Base-by-base conservation (phyloP, 2,888 invertebrate genomes). In the Drosophila siamana region DNA sequence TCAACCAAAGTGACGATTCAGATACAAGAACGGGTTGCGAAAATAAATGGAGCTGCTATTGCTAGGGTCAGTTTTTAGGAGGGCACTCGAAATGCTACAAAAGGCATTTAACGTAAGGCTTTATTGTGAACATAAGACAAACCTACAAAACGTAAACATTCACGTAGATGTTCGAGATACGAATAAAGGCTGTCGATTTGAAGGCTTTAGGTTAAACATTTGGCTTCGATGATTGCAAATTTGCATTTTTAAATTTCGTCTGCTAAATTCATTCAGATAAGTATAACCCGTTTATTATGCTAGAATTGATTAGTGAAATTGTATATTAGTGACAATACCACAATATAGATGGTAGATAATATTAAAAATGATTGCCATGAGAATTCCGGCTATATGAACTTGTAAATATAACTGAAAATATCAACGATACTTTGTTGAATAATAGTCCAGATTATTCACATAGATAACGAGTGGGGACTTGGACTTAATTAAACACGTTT, bases 1-100 rank as follows among this genome's bases (percentile, higher is more conserved):
- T 80, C 67, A 59, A 65, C 65, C 66, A 77, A 69, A 74, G 48
- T 55, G 54, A 67, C 68, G 61, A 54, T 47, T 64, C 47, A 50
- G 24, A 55, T 33, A 55, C 22, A 22, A 50, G 7, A 22, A 22
- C 22, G 24, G 38, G 24, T 11, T 7, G 40, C 40, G 16, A 41
- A 38, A 13, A 24, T 15, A 46, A 4, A 41, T 8, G 44, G 15
- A 28, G 28, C 41, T 26, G 19, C 28, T 19, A 33, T n/a, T n/a
- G 11, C 13, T 6, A 6, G 1, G 28, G 52, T 19, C 30, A 54
- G 19, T 4, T 9, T 9, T 19, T 41, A 13, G 41, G 13, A 26
- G 41, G 19, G 16, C 33, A 41, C 28, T 41, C 28, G n/a, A 41
- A 54, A 13, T 54, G 22, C 41, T 22, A 28, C 30, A 19, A 19